phyloP scores from a whole-genome alignment of 2,797 vertebrate species.

The Anguilla anguilla region DNA sequence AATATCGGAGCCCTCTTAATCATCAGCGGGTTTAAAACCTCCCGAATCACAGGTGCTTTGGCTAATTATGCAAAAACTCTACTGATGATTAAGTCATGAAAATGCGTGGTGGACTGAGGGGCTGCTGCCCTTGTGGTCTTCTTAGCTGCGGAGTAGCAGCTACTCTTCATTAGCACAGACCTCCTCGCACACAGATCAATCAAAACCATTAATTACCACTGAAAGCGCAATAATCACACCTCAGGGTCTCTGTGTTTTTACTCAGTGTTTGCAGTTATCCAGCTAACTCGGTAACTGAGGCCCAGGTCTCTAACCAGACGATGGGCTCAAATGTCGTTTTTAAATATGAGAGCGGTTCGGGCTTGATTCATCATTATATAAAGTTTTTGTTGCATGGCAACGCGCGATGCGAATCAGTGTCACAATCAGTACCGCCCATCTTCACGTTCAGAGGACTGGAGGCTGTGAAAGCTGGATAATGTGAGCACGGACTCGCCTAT shows the following conservation, averaged over 20 bases:
- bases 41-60: conserved; percentile 24
- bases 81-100: conserved; percentile 22
- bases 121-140: not conserved
- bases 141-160: not conserved
- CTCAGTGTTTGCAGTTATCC: too few relatives aligned
- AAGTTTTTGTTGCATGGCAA: not conserved
- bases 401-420: not conserved
- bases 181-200: not conserved
- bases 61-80: conserved; percentile 19
- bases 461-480: not conserved
- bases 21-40: conserved; percentile 14
- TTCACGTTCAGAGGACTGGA: not conserved
- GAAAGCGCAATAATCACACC: not conserved
- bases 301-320: too few relatives aligned
- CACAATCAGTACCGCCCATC: not conserved
- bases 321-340: too few relatives aligned
- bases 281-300: too few relatives aligned
- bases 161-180: not conserved
- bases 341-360: too few relatives aligned
- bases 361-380: not conserved
- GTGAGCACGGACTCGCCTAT: not conserved
- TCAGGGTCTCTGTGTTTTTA: not conserved
- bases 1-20: not conserved
- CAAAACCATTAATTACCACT: not conserved
- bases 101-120: not conserved